Base-by-base conservation (phyloP, 2,888 invertebrate species). In the Phragmatobia fuliginosa region DNA sequence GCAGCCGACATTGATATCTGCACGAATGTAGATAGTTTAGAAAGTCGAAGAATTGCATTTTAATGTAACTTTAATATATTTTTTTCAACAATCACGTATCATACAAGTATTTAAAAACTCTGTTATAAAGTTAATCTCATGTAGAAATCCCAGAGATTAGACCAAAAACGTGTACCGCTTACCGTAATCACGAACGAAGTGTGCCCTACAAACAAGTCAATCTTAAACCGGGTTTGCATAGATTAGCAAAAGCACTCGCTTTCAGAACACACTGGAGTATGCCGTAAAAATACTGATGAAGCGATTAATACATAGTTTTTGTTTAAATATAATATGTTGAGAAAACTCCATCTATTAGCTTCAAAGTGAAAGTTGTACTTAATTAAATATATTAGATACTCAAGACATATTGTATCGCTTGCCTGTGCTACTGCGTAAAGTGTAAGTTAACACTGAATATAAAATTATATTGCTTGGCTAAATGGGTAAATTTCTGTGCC, bases 151-250 rank as follows among this genome's bases (percentile, higher is more conserved):
- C 73, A 68, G 82, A 83, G 87, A 89, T 89, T 85, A 88, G 83
- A 81, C 84, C 75, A 80, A 81, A 80, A 83, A 83, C 85, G 83
- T 74, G 82, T 75, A 77, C 72, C 74, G 70, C 79, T 80, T 80
- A 60, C 77, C 80, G 87, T 88, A 88, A 90, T 90, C 90, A 85
- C 85, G 81, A 75, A 80, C 85, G 80, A 87, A 86, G 85, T 86
- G 87, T 85, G 88, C 83, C 89, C 86, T 86, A 90, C 91, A 92
- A 92, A 92, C 91, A 92, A 92, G 90, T 91, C 92, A 90, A 92
- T 92, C 90, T 91, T 89, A 90, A 90, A 91, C 88, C 87, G 82
- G 84, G 91, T 92, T 92, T 92, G 92, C 92, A 92, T 92, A 92
- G 91, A 92, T 92, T 92, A 92, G 89, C 86, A 74, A 83, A n/a